Percentiles rank a stretch among this genome's conserved stretches.
Evolutionary conservation across 2,888 invertebrate species (phyloP).

Genomic region (Automeris io): DNA sequence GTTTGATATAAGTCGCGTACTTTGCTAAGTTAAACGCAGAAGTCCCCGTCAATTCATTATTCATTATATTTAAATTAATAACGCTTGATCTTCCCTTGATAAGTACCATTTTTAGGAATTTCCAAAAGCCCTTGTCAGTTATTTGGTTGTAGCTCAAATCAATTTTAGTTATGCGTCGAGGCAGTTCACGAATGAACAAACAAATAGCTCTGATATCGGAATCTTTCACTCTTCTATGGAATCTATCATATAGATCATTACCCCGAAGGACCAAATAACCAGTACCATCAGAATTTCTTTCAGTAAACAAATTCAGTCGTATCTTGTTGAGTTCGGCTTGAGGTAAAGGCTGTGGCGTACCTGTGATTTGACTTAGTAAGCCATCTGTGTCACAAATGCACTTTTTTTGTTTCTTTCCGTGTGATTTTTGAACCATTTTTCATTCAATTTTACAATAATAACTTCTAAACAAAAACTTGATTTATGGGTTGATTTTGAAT

Average conservation of each 20-base stretch:
- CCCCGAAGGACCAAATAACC: slow-evolving; percentile 70
- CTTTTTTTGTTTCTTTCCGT: slow-evolving; percentile 23
- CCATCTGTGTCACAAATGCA: slow-evolving; percentile 45
- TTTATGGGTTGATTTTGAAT: neutral
- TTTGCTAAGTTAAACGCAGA: slow-evolving; percentile 53
- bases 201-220: slow-evolving; percentile 68
- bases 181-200: slow-evolving; percentile 58
- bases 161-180: slow-evolving; percentile 60
- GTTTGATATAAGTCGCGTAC: slow-evolving; percentile 49
- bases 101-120: slow-evolving; percentile 55
- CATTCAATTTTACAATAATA: neutral
- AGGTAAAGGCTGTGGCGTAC: slow-evolving; percentile 24
- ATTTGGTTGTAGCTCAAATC: slow-evolving; percentile 77
- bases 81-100: slow-evolving; percentile 63
- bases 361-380: slow-evolving; percentile 43
- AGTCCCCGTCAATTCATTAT: slow-evolving; percentile 66
- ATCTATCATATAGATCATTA: slow-evolving; percentile 62
- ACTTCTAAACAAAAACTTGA: neutral
- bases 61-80: slow-evolving; percentile 73
- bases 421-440: slow-evolving; percentile 6
- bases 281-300: slow-evolving; percentile 74
- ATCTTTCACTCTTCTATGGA: slow-evolving; percentile 57
- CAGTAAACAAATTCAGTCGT: slow-evolving; percentile 54
- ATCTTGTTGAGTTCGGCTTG: slow-evolving; percentile 42
- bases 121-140: slow-evolving; percentile 65